Base-by-base conservation (phyloP, 1,140 invertebrate species). In the Zaprionus taronus region DNA sequence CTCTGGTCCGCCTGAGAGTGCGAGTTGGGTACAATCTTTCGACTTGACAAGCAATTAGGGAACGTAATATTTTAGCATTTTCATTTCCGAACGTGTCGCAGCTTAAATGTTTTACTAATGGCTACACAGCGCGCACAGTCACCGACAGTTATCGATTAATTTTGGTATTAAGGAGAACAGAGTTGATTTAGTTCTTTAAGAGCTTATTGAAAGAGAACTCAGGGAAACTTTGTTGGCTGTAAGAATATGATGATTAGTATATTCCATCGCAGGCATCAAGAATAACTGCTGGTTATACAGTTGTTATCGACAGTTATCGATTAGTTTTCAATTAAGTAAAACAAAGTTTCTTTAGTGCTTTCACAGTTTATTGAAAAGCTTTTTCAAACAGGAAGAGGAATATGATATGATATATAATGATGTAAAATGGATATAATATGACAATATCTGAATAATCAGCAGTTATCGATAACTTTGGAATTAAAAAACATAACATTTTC, bases 31-130 rank as follows among this genome's bases (percentile, higher is more conserved):
- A 51, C 47, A 51, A 51, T 51, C 47, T 24, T 51, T 51, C 11
- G 20, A 51, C 47, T 51, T 51, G 26, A 31, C 53, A 41, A 60
- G 57, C 57, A 44, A 60, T 60, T 60, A 60, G 47, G 47, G 20
- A 51, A 14, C 47, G 20, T 51, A 51, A 51, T 51, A 51, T 51
- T 51, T 51, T 24, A 51, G 47, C 11, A 22, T 51, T 51, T 51
- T 51, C 11, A 51, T 51, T 51, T 20, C 20, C 22, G 2, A 20
- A 51, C 47, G 20, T 22, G 47, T 51, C 47, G 47, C 47, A 14
- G 47, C 47, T 51, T 51, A 22, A 24, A 24, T 51, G 47, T 51
- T 22, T 14, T 11, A 9, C n/a, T 47, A 47, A 47, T 47, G 41
- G 41, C 41, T 47, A 47, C 41, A n/a, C 15, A 41, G 41, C 7